A percentile compares a stretch with the other conserved stretches of the same genome.
phyloP scores from a whole-genome alignment of 2,888 invertebrate species.

The Fabriciana adippe region DNA sequence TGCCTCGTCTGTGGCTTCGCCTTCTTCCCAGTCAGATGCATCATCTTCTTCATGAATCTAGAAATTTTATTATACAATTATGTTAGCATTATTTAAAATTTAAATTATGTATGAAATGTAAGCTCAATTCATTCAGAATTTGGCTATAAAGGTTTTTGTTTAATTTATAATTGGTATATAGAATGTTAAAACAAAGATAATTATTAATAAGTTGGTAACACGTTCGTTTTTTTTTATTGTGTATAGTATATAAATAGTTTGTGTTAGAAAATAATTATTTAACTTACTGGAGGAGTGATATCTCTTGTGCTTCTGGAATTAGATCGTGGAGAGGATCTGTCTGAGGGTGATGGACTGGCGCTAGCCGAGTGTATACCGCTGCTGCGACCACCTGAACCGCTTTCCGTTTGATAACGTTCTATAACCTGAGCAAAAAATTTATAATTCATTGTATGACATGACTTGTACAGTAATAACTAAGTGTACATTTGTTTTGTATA shows the following conservation, averaged over 20 bases:
- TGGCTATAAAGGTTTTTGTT: too few species aligned
- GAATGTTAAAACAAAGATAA: too few species aligned
- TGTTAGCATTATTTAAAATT: too few species aligned
- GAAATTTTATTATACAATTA: background rate
- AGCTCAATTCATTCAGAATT: too few species aligned
- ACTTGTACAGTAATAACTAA: too few species aligned
- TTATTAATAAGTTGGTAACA: too few species aligned
- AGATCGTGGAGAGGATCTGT: slow-evolving; percentile 71
- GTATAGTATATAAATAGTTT: too few species aligned
- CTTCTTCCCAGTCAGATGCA: slow-evolving; percentile 75
- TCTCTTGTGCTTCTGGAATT: slow-evolving; percentile 63
- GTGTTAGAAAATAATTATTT: background rate
- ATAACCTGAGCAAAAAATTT: slow-evolving; percentile 79
- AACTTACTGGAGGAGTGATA: slow-evolving; percentile 70
- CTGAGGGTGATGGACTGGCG: slow-evolving; percentile 76
- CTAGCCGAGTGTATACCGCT: slow-evolving; percentile 81
- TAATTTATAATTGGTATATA: too few species aligned
- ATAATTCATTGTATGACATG: background rate
- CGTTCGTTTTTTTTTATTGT: too few species aligned
- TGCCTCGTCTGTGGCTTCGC: slow-evolving; percentile 66
- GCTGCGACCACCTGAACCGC: slow-evolving; percentile 81
- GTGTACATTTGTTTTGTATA: too few species aligned
- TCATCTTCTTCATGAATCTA: slow-evolving; percentile 65
- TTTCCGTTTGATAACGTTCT: slow-evolving; percentile 84
- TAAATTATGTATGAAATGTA: background rate